Evolutionary conservation across 2,113 vertebrate species (phyloP).

Genomic region (Megaceryle torquata): DNA sequence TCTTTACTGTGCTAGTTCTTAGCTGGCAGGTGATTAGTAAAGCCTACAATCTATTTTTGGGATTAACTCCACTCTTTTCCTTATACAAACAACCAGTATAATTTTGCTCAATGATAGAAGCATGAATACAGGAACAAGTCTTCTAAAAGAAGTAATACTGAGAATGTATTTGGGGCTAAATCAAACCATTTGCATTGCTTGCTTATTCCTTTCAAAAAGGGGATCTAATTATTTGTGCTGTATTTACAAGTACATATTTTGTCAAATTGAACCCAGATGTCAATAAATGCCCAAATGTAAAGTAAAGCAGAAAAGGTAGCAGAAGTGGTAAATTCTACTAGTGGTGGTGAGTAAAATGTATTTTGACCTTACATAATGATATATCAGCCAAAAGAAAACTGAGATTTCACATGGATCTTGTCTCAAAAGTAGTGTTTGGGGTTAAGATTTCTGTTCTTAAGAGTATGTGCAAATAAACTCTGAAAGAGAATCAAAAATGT

Average conservation of each 20-base stretch:
- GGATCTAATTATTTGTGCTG: background rate
- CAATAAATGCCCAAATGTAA: background rate
- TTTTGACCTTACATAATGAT: background rate
- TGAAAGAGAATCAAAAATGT: background rate
- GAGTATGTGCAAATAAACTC: background rate
- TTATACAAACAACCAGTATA: background rate
- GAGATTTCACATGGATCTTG: background rate
- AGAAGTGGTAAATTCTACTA: background rate
- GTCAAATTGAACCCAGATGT: background rate
- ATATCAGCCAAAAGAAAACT: background rate
- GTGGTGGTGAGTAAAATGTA: background rate
- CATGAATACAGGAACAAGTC: background rate
- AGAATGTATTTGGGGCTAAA: background rate
- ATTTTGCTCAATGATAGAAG: background rate
- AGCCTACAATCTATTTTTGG: background rate
- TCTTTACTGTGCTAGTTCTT: background rate
- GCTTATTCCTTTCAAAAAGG: background rate
- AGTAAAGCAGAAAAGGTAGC: background rate
- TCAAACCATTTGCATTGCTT: background rate
- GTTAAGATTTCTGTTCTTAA: background rate
- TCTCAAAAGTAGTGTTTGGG: background rate
- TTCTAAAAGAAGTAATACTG: background rate
- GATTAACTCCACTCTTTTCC: background rate
- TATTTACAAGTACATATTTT: background rate
- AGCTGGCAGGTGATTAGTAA: background rate